Percentiles rank a stretch among this genome's conserved stretches.
Conservation (phyloP, 1,140 invertebrate genomes). For the Mamestra configurata region DNA sequence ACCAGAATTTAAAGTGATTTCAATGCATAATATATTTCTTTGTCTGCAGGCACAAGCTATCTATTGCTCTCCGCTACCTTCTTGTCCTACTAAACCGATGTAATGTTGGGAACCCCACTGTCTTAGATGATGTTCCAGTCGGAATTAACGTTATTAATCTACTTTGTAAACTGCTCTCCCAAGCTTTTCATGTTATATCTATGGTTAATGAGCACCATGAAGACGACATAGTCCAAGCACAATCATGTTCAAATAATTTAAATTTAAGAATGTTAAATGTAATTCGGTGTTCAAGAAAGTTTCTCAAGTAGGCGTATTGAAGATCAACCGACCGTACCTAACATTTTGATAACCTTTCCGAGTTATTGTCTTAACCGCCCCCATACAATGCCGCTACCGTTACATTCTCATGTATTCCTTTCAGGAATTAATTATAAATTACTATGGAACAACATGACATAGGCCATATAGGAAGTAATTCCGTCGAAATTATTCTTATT, state of each 20-base stretch:
- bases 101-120: slow-evolving; percentile 35
- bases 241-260: slow-evolving; percentile 17
- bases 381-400: slow-evolving; percentile 4
- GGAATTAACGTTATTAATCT: slow-evolving; percentile 40
- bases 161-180: slow-evolving; percentile 23
- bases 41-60: not conserved
- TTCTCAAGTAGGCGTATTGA: slow-evolving; percentile 31
- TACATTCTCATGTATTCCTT: not conserved
- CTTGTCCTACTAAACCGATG: not conserved
- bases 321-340: not conserved
- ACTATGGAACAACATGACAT: not conserved
- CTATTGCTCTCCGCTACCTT: not conserved
- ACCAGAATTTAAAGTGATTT: slow-evolving; percentile 3
- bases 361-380: slow-evolving; percentile 37
- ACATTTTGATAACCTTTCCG: slow-evolving; percentile 37
- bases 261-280: slow-evolving; percentile 17
- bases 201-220: slow-evolving; percentile 19
- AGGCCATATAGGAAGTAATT: not conserved
- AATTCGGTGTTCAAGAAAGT: slow-evolving; percentile 26
- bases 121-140: slow-evolving; percentile 29
- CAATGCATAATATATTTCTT: not conserved
- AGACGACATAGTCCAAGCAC: slow-evolving; percentile 4
- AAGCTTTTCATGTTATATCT: slow-evolving; percentile 31
- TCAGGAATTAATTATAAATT: not conserved
- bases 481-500: not conserved